Evolutionary conservation across 30 jellyfish, hydroid and myxozoan genomes (phyloP), one percentile per base, ranked within the genome.

Genomic region (Cassiopea andromeda): DNA sequence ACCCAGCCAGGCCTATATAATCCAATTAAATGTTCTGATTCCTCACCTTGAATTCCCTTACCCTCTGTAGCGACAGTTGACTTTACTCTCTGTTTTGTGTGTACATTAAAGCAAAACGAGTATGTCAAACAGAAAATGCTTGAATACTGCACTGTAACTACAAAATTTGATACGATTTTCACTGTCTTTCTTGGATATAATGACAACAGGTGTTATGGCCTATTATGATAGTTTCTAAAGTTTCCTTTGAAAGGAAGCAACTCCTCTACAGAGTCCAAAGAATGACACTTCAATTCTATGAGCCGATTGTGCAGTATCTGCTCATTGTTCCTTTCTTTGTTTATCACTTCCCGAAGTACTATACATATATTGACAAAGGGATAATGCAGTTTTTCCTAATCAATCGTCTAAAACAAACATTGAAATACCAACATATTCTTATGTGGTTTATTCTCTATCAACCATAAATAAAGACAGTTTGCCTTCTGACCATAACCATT

Each of bases 181-280:
- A 48, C 17, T 50, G 75, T 75, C 50, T 49, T 75, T 77, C 86
- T 2, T 19, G 59, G 48, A 74, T 12, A 38, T 48, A 48, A 54
- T 77, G 57, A 49, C 43, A 77, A 77, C 86, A 77, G 86, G 86
- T 77, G 86, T 77, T 19, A 77, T 17, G 7, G 73, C 48, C 9
- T 7, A 14, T 5, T 1, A 43, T 27, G 79, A 70, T 70, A 14
- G 75, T 54, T 17, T 19, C 17, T 18, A 8, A 12, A 70, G 79
- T 19, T 38, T 43, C n/a, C 79, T 12, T 2, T 70, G 57, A 43
- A 18, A 66, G 75, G 79, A 70, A 7, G 54, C 49, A 7, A 70
- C 79, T 70, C 15, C 38, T 2, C n/a, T 18, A 54, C 49, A 4
- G 16, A 18, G 79, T 70, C 38, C 57, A 19, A 70, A 15, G 79